These are phyloP conservation scores for Lethrus apterus DNA, from an alignment of 1,140 invertebrate species.

Conservation along the genomic window DNA sequence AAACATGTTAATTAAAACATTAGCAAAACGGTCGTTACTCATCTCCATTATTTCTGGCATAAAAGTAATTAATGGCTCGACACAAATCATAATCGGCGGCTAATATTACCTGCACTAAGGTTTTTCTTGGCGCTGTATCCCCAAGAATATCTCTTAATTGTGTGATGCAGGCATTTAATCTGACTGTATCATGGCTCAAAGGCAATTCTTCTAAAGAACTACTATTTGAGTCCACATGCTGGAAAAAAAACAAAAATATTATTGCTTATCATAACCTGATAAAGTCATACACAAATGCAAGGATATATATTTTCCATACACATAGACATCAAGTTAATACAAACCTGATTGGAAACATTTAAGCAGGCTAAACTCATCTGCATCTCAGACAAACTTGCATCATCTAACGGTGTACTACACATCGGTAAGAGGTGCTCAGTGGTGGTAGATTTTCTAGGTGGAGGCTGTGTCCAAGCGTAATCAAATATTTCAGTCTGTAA, in stretches of 20 bases:
- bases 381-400: slow-evolving; percentile 19
- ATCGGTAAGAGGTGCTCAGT: slow-evolving; percentile 18
- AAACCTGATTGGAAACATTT: background rate
- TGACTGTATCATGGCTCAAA: slow-evolving; percentile 31
- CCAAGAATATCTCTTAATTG: slow-evolving; percentile 50
- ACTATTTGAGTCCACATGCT: slow-evolving; percentile 9
- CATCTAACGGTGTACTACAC: slow-evolving; percentile 14
- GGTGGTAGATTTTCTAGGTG: slow-evolving; percentile 17
- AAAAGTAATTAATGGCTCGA: slow-evolving; percentile 52
- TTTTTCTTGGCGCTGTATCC: slow-evolving; percentile 43
- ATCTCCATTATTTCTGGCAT: slow-evolving; percentile 24
- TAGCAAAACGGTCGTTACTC: background rate
- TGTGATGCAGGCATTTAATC: slow-evolving; percentile 45
- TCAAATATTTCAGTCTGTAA: slow-evolving; percentile 54
- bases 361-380: background rate
- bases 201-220: slow-evolving; percentile 33
- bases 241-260: too few species aligned
- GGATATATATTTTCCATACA: too few species aligned
- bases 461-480: slow-evolving; percentile 39
- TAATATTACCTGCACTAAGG: slow-evolving; percentile 45
- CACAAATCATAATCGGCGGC: slow-evolving; percentile 55
- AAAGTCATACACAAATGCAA: too few species aligned
- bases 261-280: too few species aligned
- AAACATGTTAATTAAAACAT: background rate
- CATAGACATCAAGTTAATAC: too few species aligned